Evolutionary conservation across 2,113 vertebrate species (phyloP), one percentile per base, ranked within the genome.

Genomic region (Setophaga kirtlandii): DNA sequence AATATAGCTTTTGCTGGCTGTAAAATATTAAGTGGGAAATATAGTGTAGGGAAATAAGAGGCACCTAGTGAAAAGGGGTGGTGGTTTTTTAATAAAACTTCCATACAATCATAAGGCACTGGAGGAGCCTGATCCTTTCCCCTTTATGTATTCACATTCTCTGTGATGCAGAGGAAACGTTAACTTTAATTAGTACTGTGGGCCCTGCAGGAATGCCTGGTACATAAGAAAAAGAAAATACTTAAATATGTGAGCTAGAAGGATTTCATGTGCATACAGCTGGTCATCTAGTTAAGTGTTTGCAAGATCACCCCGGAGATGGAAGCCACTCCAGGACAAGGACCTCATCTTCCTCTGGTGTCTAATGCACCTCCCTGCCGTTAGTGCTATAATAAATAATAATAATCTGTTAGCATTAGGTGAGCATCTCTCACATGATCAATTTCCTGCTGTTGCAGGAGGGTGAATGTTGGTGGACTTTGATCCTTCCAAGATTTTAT

Each of bases 321-420:
- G 93, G 93, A 91, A 97, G 89, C 91, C 89, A 84, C 92, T 94
- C 96, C 46, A 75, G 89, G 93, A 97, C 89, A 95, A 96, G 91
- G 94, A 95, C 94, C 93, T 95, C 95, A 94, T 90, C 92, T 95
- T 94, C 96, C 67, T 81, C 84, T 69, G 84, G 87, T 17, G 49
- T 83, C 96, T 97, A 97, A 96, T 94, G 94, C 96, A 97, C 88
- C 94, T 88, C 91, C 60, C 85, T 76, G 33, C 82, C 81, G 90
- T 95, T 95, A 97, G 83, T 96, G 94, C 94, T 86, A 77, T 93
- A 97, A 97, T 97, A 97, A 97, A 97, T 97, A 97, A 97, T 94
- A 97, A 96, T 96, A 96, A 95, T 95, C 94, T 92, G 91, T 91
- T 97, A 96, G 94, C 95, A 96, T 97, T 96, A 96, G 91, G 91